Percentiles rank a stretch among this genome's conserved stretches.
Conservation (phyloP, 2,888 invertebrate genomes). For the Pachydiplax longipennis region DNA sequence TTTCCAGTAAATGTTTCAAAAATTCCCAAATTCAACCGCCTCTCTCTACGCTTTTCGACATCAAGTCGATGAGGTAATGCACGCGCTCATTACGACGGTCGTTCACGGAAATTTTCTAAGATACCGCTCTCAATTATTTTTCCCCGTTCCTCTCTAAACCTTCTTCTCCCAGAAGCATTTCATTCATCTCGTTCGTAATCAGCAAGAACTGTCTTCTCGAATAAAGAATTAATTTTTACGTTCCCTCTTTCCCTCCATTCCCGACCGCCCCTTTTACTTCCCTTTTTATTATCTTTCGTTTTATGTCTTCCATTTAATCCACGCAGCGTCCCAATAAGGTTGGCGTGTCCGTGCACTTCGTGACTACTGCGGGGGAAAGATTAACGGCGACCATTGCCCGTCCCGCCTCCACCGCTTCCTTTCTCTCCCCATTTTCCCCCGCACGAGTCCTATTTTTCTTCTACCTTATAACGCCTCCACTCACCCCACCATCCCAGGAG, state of each 20-base stretch:
- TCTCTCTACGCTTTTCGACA: too few species aligned
- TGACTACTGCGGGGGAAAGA: slow-evolving; percentile 4
- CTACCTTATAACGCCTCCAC: neutral
- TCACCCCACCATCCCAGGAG: neutral
- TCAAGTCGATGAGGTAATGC: too few species aligned
- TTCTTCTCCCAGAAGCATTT: too few species aligned
- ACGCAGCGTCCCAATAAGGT: neutral
- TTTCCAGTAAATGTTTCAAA: too few species aligned
- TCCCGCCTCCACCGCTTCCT: neutral
- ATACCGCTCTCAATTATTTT: too few species aligned
- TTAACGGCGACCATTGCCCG: neutral
- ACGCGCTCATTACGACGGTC: too few species aligned
- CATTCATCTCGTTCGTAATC: too few species aligned
- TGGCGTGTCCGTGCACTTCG: slow-evolving; percentile 14
- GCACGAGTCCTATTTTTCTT: neutral
- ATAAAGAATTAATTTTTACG: too few species aligned
- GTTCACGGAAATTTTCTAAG: too few species aligned
- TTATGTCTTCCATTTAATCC: neutral
- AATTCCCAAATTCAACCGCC: too few species aligned
- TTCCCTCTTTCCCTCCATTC: neutral
- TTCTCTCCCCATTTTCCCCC: neutral
- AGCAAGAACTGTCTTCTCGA: too few species aligned
- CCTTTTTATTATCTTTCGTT: neutral
- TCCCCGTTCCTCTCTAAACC: too few species aligned
- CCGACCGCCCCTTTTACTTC: neutral